phyloP scores from a whole-genome alignment of 30 jellyfish, hydroid and myxozoan species.

The Morbakka virulenta region DNA sequence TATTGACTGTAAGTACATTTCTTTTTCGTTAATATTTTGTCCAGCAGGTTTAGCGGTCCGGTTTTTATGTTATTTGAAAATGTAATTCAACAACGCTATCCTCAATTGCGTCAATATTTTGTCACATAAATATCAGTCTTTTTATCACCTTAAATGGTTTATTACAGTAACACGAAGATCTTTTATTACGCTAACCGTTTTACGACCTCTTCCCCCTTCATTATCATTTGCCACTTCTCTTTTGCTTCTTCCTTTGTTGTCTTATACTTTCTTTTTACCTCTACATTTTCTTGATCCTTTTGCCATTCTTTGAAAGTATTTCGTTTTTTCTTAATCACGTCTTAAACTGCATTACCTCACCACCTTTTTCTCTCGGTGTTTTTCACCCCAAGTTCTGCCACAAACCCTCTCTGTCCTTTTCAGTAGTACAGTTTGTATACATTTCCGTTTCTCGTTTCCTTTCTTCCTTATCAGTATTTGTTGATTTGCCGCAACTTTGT shows the following conservation, averaged over 20 bases:
- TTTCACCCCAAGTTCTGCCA: constrained; percentile 19
- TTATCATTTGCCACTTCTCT: background rate
- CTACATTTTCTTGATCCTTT: background rate
- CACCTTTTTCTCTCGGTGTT: constrained; percentile 17
- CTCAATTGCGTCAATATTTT: too few relatives aligned
- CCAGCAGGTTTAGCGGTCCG: too few relatives aligned
- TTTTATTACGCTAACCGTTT: too few relatives aligned
- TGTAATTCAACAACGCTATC: too few relatives aligned
- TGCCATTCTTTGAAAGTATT: background rate
- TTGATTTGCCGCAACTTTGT: background rate
- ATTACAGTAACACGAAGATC: too few relatives aligned
- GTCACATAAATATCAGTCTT: too few relatives aligned
- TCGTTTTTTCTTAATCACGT: background rate
- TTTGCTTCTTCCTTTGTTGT: too few relatives aligned
- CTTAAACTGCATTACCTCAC: constrained; percentile 8
- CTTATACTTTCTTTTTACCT: too few relatives aligned
- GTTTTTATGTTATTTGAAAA: too few relatives aligned
- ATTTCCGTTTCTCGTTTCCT: background rate
- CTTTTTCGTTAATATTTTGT: too few relatives aligned
- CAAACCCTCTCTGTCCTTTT: background rate
- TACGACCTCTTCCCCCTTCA: background rate
- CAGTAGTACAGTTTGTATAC: background rate
- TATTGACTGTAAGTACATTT: too few relatives aligned
- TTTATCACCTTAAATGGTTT: too few relatives aligned
- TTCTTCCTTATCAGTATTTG: background rate